phyloP scores from a whole-genome alignment of 2,888 invertebrate species.

The Campopleginae sp. region DNA sequence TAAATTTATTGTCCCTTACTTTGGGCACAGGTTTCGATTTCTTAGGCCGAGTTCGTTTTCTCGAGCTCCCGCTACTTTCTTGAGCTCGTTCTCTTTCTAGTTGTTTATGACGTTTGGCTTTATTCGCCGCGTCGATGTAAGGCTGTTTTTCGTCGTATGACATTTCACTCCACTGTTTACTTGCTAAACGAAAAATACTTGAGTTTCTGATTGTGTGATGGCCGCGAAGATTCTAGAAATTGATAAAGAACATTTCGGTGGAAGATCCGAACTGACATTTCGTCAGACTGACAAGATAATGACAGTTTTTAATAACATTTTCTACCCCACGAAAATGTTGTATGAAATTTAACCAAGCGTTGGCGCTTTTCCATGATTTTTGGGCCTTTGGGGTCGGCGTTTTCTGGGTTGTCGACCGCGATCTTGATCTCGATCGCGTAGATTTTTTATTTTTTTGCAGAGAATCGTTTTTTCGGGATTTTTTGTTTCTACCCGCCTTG shows the following conservation, averaged over 20 bases:
- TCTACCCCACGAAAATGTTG: slow-evolving; percentile 76
- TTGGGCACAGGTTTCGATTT: slow-evolving; percentile 65
- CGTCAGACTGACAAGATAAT: not conserved
- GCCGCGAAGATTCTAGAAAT: slow-evolving; percentile 64
- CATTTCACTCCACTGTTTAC: slow-evolving; percentile 77
- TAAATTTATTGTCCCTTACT: slow-evolving; percentile 33
- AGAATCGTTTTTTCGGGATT: slow-evolving; percentile 29
- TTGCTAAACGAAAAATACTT: slow-evolving; percentile 74
- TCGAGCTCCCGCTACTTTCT: slow-evolving; percentile 44
- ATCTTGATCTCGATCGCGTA: slow-evolving; percentile 68
- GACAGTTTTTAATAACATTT: not conserved
- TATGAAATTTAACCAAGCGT: slow-evolving; percentile 80
- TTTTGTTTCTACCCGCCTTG: slow-evolving; percentile 20
- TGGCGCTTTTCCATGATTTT: slow-evolving; percentile 74
- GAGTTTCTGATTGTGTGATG: slow-evolving; percentile 61
- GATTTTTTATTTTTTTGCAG: slow-evolving; percentile 40
- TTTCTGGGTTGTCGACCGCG: slow-evolving; percentile 60
- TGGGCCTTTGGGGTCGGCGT: slow-evolving; percentile 5
- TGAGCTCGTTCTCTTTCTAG: slow-evolving; percentile 26
- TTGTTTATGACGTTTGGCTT: slow-evolving; percentile 69
- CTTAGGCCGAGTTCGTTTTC: slow-evolving; percentile 38
- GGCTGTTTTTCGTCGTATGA: slow-evolving; percentile 75
- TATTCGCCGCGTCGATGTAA: slow-evolving; percentile 75
- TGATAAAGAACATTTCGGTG: not conserved
- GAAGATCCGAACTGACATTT: not conserved